Evolutionary conservation across 2,888 invertebrate species (phyloP).

Genomic region (Chydorus sphaericus): DNA sequence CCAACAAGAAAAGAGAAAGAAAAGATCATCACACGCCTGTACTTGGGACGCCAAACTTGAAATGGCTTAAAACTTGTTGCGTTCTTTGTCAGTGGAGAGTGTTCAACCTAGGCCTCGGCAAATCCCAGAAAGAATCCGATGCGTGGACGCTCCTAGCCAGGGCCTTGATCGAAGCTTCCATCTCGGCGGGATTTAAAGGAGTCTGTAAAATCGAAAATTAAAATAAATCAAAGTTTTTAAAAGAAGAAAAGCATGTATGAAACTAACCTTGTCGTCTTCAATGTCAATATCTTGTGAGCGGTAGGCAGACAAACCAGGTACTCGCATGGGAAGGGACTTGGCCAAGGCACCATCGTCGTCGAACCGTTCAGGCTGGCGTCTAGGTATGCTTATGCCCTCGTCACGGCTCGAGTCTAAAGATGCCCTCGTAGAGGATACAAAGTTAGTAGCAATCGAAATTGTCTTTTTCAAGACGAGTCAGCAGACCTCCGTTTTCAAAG

Average conservation of each 20-base stretch:
- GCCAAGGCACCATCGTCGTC: slow-evolving; percentile 40
- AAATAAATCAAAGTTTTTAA: slow-evolving; percentile 19
- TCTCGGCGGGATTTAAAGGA: slow-evolving; percentile 50
- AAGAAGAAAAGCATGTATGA: not conserved
- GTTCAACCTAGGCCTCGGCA: slow-evolving; percentile 71
- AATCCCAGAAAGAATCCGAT: slow-evolving; percentile 60
- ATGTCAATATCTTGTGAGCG: slow-evolving; percentile 24
- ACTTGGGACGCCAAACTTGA: not conserved
- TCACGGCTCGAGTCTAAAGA: slow-evolving; percentile 39
- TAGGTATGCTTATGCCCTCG: slow-evolving; percentile 42
- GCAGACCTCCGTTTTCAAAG: not conserved
- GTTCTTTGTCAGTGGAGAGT: slow-evolving; percentile 47
- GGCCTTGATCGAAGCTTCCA: slow-evolving; percentile 84
- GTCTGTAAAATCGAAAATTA: slow-evolving; percentile 19
- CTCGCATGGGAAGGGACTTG: slow-evolving; percentile 62
- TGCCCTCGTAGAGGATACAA: too few relatives aligned
- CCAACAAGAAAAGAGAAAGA: too few relatives aligned
- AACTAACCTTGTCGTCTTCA: slow-evolving; percentile 41
- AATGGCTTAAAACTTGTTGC: slow-evolving; percentile 26
- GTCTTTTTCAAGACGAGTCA: not conserved
- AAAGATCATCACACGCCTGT: not conserved
- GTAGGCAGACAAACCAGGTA: slow-evolving; percentile 43
- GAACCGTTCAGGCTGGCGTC: slow-evolving; percentile 25
- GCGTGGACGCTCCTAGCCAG: slow-evolving; percentile 78
- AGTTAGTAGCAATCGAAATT: not conserved